Percentiles rank a stretch among this genome's conserved stretches.
Evolutionary conservation across 2,113 vertebrate genomes (phyloP).

Genomic region (Centropus unirufus): DNA sequence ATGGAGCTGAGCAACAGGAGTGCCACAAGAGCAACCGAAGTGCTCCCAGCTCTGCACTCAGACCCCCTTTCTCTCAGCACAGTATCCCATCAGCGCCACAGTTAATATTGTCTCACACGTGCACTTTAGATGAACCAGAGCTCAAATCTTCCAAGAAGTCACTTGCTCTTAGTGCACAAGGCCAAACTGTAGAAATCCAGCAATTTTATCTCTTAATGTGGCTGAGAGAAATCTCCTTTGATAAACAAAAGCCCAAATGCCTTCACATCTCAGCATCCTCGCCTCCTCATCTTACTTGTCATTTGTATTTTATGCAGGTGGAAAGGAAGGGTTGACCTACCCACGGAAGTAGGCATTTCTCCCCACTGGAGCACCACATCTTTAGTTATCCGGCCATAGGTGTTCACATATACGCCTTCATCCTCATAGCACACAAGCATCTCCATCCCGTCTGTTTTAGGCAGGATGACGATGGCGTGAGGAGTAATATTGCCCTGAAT

Average conservation of each 20-base stretch:
- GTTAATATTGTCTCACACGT: neutral
- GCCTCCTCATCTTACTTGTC: conserved; percentile 45
- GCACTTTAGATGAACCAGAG: neutral
- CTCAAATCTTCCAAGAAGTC: neutral
- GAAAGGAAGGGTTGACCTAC: conserved; percentile 84
- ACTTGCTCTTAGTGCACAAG: neutral
- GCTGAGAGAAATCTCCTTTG: neutral
- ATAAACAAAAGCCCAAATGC: neutral
- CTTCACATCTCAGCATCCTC: conserved; percentile 16
- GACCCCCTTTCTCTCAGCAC: neutral
- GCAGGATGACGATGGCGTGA: conserved; percentile 98
- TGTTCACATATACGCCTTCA: conserved; percentile 98
- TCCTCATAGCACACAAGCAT: conserved; percentile 99
- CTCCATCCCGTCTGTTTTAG: conserved; percentile 99
- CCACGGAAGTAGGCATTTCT: conserved; percentile 99
- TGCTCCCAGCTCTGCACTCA: neutral
- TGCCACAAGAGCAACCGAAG: neutral
- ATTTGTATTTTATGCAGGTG: conserved; percentile 41
- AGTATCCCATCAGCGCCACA: neutral
- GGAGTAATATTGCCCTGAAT: conserved; percentile 99
- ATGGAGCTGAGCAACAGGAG: neutral
- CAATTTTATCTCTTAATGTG: neutral
- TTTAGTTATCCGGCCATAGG: conserved; percentile 98
- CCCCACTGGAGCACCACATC: conserved; percentile 99
- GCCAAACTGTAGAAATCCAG: neutral